Evolutionary conservation across 2,113 vertebrate species (phyloP).

Genomic region (Vanacampus margaritifer): DNA sequence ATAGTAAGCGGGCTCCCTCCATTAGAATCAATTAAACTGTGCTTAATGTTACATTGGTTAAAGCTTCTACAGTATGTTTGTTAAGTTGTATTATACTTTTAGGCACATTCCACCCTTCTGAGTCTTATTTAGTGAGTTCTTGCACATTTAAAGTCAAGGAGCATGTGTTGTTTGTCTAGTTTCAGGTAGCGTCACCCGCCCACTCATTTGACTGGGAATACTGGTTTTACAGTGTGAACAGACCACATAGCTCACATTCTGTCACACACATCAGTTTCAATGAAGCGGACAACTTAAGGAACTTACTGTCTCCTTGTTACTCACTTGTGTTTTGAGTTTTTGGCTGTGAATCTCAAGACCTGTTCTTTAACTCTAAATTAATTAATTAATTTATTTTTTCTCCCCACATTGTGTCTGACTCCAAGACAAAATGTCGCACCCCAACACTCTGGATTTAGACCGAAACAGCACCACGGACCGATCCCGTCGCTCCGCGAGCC

Average conservation of each 20-base stretch:
- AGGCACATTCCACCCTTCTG: background rate
- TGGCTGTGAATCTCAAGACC: background rate
- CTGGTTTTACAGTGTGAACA: constrained; percentile 62
- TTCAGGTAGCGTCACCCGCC: constrained; percentile 9
- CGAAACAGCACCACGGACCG: constrained; percentile 72
- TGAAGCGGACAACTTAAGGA: constrained; percentile 39
- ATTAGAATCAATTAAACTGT: no score
- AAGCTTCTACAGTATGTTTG: no score
- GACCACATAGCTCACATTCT: constrained; percentile 66
- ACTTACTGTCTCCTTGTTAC: background rate
- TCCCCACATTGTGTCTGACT: background rate
- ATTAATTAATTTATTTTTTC: background rate
- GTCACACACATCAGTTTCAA: constrained; percentile 63
- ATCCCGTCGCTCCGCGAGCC: constrained; percentile 73
- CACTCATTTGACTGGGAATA: constrained; percentile 38
- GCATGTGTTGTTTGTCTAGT: constrained; percentile 15
- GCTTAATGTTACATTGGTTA: no score
- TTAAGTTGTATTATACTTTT: background rate
- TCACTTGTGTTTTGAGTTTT: background rate
- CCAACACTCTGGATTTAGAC: constrained; percentile 65
- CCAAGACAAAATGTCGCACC: constrained; percentile 61
- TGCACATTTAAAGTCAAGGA: background rate
- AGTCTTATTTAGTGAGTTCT: background rate
- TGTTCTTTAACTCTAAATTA: background rate
- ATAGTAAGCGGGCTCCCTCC: no score